A percentile compares a stretch with the other conserved stretches of the same genome.
These are phyloP conservation scores for Pseudolaguvia tuberculata DNA, from an alignment of 2,113 vertebrate species.

Conservation along the genomic window DNA sequence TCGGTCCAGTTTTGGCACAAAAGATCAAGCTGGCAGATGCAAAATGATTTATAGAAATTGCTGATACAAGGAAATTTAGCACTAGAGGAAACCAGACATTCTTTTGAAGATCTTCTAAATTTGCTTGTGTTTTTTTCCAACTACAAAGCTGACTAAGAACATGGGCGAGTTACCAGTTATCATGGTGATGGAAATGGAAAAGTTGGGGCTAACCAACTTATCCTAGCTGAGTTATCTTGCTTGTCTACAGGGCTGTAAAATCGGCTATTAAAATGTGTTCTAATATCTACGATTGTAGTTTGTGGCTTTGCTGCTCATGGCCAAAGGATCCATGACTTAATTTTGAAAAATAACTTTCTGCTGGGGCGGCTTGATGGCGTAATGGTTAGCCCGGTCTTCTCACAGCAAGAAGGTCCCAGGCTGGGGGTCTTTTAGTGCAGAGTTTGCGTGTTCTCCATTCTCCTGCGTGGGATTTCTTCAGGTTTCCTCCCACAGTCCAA, in stretches of 20 bases:
- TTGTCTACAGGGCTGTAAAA: not conserved
- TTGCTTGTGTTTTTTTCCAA: conserved; percentile 52
- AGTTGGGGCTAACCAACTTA: conserved; percentile 47
- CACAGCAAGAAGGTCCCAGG: no score
- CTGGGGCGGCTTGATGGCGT: no score
- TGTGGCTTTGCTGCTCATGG: not conserved
- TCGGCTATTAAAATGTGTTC: no score
- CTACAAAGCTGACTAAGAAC: conserved; percentile 53
- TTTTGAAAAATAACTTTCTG: not conserved
- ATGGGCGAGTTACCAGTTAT: conserved; percentile 52
- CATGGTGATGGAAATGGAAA: conserved; percentile 43
- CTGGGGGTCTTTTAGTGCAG: no score
- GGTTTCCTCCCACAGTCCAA: no score
- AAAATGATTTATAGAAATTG: conserved; percentile 45
- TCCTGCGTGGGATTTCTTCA: no score
- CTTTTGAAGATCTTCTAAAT: conserved; percentile 50
- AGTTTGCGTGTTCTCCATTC: no score
- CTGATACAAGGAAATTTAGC: conserved; percentile 62
- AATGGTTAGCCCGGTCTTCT: no score
- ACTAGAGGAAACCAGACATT: conserved; percentile 46
- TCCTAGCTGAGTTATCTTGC: conserved; percentile 4
- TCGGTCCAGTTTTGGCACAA: conserved; percentile 41
- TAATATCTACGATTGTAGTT: no score
- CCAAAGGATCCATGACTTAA: not conserved
- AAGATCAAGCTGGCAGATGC: conserved; percentile 55